phyloP scores from a whole-genome alignment of 1,140 invertebrate species.

The Drosophila busckii region DNA sequence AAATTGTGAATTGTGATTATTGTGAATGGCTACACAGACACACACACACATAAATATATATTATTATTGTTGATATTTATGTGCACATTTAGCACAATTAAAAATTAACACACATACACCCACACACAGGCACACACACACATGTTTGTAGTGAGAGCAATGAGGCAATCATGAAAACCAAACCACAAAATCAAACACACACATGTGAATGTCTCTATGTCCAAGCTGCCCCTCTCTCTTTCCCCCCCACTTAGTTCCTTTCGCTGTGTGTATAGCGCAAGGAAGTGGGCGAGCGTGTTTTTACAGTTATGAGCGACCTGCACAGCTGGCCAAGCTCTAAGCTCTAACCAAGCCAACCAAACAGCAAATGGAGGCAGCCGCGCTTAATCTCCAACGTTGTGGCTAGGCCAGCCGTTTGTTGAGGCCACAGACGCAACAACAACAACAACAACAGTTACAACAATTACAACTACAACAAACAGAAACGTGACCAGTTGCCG shows the following conservation, averaged over 20 bases:
- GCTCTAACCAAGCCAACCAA: conserved; percentile 13
- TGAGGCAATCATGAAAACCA: conserved; percentile 39
- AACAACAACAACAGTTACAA: conserved; percentile 5
- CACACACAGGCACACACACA: conserved; percentile 10
- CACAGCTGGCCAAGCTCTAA: conserved; percentile 66
- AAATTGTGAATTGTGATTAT: conserved; percentile 51
- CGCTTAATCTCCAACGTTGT: conserved; percentile 18
- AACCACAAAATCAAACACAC: conserved; percentile 38
- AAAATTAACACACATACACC: conserved; percentile 61
- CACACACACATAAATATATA: conserved; percentile 21
- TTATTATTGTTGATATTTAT: conserved; percentile 56
- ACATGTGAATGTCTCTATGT: conserved; percentile 12
- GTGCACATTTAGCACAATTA: conserved; percentile 77
- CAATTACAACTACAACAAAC: conserved; percentile 16
- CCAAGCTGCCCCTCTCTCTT: not conserved
- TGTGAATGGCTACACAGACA: too few species aligned
- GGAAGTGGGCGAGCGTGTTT: conserved; percentile 75
- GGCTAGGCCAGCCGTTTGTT: too few species aligned
- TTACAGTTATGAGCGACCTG: conserved; percentile 63
- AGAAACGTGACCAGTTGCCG: conserved; percentile 67
- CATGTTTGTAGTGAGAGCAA: conserved; percentile 24
- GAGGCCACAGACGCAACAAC: not conserved
- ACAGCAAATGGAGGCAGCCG: not conserved
- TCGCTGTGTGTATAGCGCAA: too few species aligned
- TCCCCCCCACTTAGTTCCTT: not conserved